Conservation (phyloP, 1,140 invertebrate species). For the Bombus confusus region DNA sequence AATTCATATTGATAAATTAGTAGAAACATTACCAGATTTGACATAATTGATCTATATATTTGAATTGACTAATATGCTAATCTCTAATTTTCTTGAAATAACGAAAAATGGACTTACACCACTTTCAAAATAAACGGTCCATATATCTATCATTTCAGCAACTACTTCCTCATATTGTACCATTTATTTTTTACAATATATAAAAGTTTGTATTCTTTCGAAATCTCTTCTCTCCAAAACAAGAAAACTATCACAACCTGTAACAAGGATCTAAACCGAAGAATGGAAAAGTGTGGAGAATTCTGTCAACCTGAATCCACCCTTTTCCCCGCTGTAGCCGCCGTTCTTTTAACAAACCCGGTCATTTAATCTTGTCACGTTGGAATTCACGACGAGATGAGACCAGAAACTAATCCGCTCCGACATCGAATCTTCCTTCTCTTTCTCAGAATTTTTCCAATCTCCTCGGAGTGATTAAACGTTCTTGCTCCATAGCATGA, state of each 20-base stretch:
- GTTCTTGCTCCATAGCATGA: conserved; percentile 29
- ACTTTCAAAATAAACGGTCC: too few relatives aligned
- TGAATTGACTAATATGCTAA: too few relatives aligned
- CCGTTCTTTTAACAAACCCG: not conserved
- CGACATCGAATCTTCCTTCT: not conserved
- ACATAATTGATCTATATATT: too few relatives aligned
- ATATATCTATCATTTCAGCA: too few relatives aligned
- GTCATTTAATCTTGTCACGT: not conserved
- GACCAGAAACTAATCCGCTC: not conserved
- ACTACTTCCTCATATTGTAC: too few relatives aligned
- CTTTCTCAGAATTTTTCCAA: conserved; percentile 55
- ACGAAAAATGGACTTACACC: too few relatives aligned
- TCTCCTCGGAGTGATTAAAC: conserved; percentile 56
- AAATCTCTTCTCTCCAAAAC: not conserved
- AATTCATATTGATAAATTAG: too few relatives aligned
- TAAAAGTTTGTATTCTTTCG: not conserved
- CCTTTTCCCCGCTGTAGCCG: not conserved
- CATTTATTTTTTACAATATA: not conserved
- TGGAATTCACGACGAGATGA: not conserved
- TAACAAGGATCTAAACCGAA: not conserved
- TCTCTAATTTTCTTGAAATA: too few relatives aligned
- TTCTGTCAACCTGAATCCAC: not conserved
- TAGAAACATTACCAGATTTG: too few relatives aligned
- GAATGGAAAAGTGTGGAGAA: too few relatives aligned
- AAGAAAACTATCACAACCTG: not conserved